Conservation (phyloP, 2,113 vertebrate genomes). For the Nipponia nippon region DNA sequence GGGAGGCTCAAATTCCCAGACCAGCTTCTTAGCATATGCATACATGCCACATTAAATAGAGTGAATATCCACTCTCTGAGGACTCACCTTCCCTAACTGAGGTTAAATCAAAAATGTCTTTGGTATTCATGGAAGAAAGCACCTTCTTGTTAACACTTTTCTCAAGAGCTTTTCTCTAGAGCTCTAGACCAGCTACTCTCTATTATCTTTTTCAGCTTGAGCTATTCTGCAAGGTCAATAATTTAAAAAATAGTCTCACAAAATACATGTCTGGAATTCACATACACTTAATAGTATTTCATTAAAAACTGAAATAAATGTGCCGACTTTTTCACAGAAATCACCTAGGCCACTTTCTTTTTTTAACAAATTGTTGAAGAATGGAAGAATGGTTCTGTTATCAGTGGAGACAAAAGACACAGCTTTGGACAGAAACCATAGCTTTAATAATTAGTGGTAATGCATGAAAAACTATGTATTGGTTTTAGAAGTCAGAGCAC, state of each 20-base stretch:
- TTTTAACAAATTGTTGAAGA: background rate
- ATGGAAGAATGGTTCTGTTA: background rate
- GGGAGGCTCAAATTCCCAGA: background rate
- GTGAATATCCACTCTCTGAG: background rate
- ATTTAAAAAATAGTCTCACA: background rate
- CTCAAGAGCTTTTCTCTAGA: background rate
- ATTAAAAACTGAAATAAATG: background rate
- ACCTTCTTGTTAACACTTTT: background rate
- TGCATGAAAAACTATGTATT: background rate
- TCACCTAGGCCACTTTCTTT: background rate
- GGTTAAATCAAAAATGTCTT: background rate
- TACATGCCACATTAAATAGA: background rate
- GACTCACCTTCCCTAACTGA: background rate
- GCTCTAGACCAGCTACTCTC: background rate
- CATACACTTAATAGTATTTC: background rate
- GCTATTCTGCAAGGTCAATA: background rate
- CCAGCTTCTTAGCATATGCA: background rate
- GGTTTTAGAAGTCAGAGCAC: background rate
- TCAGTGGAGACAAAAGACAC: background rate
- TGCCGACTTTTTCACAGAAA: background rate
- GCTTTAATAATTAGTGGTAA: background rate
- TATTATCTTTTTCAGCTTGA: background rate
- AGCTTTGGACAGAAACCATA: background rate
- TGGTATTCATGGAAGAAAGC: background rate
- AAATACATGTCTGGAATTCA: background rate